Evolutionary conservation across 2,888 invertebrate species (phyloP).

Genomic region (Limnephilus marmoratus): DNA sequence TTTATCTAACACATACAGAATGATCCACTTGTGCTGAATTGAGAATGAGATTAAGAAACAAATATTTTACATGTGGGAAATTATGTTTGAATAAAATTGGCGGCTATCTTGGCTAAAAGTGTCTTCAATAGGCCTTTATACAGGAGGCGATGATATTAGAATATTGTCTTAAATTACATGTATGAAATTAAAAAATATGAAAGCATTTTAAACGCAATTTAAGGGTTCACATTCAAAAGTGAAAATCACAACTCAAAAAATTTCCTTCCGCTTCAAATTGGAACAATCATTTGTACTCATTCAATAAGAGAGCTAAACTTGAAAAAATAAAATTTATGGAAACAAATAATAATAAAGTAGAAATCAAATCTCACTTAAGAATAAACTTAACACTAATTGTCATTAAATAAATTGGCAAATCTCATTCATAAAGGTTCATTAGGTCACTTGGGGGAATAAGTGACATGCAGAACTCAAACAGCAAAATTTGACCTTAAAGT

Average conservation of each 20-base stretch:
- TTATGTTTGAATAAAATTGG: background rate
- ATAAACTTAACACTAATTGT: background rate
- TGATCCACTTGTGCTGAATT: background rate
- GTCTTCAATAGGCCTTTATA: background rate
- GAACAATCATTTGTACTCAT: background rate
- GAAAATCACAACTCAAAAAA: background rate
- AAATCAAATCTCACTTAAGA: background rate
- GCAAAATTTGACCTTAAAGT: conserved; percentile 73
- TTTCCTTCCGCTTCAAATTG: too few species aligned
- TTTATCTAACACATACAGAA: background rate
- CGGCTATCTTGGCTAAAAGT: background rate
- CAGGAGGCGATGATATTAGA: background rate
- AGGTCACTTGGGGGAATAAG: conserved; percentile 76
- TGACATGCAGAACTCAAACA: conserved; percentile 79
- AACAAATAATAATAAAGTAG: background rate
- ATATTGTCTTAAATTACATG: background rate
- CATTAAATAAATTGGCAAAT: conserved; percentile 56
- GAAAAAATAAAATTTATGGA: background rate
- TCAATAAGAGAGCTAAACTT: background rate
- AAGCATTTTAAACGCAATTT: background rate
- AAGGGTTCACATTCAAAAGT: background rate
- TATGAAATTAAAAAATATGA: background rate
- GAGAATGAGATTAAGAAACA: background rate
- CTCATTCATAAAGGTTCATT: conserved; percentile 75
- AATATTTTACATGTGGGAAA: background rate